These are phyloP conservation scores for Cyclophora albipunctata DNA, from an alignment of 2,888 invertebrate genomes.

Conservation along the genomic window DNA sequence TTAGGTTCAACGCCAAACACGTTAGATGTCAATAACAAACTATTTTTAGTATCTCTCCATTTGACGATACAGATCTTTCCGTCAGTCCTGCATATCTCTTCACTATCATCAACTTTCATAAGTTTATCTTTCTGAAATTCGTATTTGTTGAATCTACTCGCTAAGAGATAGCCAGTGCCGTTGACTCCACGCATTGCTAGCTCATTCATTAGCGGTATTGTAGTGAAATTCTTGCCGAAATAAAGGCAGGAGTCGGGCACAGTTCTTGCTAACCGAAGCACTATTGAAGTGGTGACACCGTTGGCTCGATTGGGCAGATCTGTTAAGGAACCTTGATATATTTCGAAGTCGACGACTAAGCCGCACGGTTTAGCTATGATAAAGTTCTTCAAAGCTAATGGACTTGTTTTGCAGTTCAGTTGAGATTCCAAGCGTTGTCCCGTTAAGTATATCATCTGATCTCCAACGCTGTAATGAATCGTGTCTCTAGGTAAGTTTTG, in stretches of 20 bases:
- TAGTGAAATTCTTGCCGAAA: slow-evolving; percentile 10
- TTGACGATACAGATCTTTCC: slow-evolving; percentile 22
- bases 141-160: slow-evolving; percentile 3
- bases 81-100: slow-evolving; percentile 20
- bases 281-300: slow-evolving; percentile 16
- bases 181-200: slow-evolving; percentile 11
- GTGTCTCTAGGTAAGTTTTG: slow-evolving; percentile 14
- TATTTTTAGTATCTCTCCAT: slow-evolving; percentile 27
- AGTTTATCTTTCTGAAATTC: slow-evolving; percentile 13
- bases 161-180: slow-evolving; percentile 7
- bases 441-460: slow-evolving; percentile 18
- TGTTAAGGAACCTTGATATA: slow-evolving; percentile 17
- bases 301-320: slow-evolving; percentile 12
- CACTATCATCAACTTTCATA: slow-evolving; percentile 18
- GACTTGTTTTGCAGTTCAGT: slow-evolving; percentile 30
- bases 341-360: slow-evolving; percentile 22
- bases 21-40: slow-evolving; percentile 24
- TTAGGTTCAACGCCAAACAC: slow-evolving; percentile 23
- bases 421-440: slow-evolving; percentile 17
- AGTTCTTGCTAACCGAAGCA: slow-evolving; percentile 17
- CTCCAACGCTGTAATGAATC: slow-evolving; percentile 18
- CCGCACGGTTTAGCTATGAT: slow-evolving; percentile 26
- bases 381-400: slow-evolving; percentile 36
- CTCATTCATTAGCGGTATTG: slow-evolving; percentile 15
- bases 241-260: slow-evolving; percentile 7